Evolutionary conservation across 2,113 vertebrate species (phyloP), one percentile per base, ranked within the genome.

Genomic region (Colossoma macropomum): DNA sequence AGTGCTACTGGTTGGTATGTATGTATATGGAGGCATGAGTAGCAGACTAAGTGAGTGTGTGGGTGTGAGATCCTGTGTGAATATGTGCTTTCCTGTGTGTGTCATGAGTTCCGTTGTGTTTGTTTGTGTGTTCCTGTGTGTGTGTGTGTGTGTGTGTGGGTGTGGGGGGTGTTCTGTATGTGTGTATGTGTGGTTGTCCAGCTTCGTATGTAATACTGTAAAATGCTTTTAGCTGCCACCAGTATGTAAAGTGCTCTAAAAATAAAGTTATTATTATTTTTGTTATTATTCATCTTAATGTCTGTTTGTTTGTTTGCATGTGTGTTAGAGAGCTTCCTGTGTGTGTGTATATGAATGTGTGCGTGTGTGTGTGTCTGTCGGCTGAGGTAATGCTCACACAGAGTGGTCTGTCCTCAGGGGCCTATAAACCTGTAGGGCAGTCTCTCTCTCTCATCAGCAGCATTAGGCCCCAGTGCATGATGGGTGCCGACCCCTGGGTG

Each of bases 401-500:
- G 90, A 91, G 84, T 85, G 91, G 89, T 90, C 90, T 88, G 84
- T 86, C 92, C 92, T 90, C 75, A 86, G 85, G 93, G 92, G 66
- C 48, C 86, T 77, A 59, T 74, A 66, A 75, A 88, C 77, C 93
- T 63, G 84, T 77, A 75, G 91, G 93, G 90, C 80, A 63, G 89
- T 83, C 91, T 93, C 91, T 88, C 68, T 66, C 30, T 71, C 68
- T 71, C 93, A 94, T 94, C 94, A 95, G 93, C 89, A 92, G 90
- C 93, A 94, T 95, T 95, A 94, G 90, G 90, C 85, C 86, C 59
- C 84, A 15, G 86, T 79, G 87, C 48, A 88, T 95, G 94, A 95
- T 94, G 93, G 91, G 89, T 93, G 90, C 89, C 91, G 91, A 93
- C 93, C 94, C 85, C 90, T 88, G 92, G 90, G 89, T 54, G 81